These are phyloP conservation scores for Seriola dumerili DNA, from an alignment of 2,113 vertebrate genomes.

Conservation along the genomic window DNA sequence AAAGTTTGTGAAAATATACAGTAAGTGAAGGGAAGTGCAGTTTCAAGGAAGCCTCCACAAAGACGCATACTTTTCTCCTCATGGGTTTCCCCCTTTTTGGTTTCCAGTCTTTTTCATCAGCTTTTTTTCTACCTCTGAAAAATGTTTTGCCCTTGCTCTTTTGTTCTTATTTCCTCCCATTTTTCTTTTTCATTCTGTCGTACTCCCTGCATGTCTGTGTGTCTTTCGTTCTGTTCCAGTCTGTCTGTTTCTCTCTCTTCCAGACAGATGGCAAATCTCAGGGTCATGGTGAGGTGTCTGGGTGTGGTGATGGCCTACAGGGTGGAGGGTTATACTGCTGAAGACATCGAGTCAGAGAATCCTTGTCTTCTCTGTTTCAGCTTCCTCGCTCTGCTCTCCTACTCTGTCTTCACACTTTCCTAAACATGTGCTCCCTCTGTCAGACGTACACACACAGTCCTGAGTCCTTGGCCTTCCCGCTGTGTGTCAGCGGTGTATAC, in stretches of 20 bases:
- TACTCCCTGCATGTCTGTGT: conserved; percentile 3
- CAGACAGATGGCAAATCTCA: conserved; percentile 70
- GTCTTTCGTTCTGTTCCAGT: conserved; percentile 10
- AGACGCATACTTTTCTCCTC: conserved; percentile 1
- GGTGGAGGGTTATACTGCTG: conserved; percentile 23
- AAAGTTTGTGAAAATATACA: conserved; percentile 19
- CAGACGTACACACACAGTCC: conserved; percentile 22
- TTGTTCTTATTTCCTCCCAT: conserved; percentile 42
- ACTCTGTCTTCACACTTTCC: conserved; percentile 14
- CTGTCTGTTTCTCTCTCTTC: conserved; percentile 4
- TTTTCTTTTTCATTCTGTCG: conserved; percentile 6
- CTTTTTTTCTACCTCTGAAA: not conserved
- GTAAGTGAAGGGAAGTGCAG: not conserved
- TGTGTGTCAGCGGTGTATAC: conserved; percentile 27
- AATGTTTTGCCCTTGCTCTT: conserved; percentile 14
- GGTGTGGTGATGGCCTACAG: conserved; percentile 45
- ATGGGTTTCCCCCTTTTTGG: conserved; percentile 12
- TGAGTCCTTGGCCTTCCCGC: conserved; percentile 48
- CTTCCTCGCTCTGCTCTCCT: not conserved
- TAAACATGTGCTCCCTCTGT: conserved; percentile 37
- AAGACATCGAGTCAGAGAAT: conserved; percentile 5
- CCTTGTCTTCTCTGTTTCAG: not conserved
- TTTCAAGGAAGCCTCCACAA: conserved; percentile 8
- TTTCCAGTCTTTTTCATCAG: conserved; percentile 43
- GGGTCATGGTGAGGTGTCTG: conserved; percentile 58